phyloP scores from a whole-genome alignment of 2,797 vertebrate species.

The Artibeus lituratus region DNA sequence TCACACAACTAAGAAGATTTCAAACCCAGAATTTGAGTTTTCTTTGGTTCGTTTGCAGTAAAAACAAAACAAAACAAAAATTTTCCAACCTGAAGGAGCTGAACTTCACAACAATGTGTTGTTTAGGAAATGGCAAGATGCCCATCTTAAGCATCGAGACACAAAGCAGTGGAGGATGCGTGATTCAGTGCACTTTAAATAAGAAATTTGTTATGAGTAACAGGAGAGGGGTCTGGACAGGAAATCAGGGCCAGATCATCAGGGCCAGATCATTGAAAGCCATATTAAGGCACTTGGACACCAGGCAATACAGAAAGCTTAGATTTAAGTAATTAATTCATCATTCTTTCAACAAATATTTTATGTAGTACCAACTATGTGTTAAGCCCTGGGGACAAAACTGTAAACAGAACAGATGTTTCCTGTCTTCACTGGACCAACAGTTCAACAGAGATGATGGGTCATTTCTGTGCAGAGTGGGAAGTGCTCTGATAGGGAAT shows the following conservation, averaged over 20 bases:
- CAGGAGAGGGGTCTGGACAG: background rate
- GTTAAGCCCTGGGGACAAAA: conserved; percentile 36
- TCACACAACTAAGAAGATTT: background rate
- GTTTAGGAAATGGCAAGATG: background rate
- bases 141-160: background rate
- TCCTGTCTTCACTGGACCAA: background rate
- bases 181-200: background rate
- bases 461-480: background rate
- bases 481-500: background rate
- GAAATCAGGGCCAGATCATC: background rate
- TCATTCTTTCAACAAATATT: conserved; percentile 50
- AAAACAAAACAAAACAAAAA: background rate
- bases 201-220: conserved; percentile 2
- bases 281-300: background rate
- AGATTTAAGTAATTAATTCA: conserved; percentile 41
- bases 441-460: background rate
- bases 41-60: background rate
- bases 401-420: conserved; percentile 45
- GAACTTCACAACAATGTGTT: background rate
- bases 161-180: background rate
- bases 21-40: background rate
- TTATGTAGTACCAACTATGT: conserved; percentile 20
- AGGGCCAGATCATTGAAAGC: background rate
- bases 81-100: background rate
- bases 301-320: conserved; percentile 5